Conservation (phyloP, 2,888 invertebrate genomes). For the Andricus quercusramuli region DNA sequence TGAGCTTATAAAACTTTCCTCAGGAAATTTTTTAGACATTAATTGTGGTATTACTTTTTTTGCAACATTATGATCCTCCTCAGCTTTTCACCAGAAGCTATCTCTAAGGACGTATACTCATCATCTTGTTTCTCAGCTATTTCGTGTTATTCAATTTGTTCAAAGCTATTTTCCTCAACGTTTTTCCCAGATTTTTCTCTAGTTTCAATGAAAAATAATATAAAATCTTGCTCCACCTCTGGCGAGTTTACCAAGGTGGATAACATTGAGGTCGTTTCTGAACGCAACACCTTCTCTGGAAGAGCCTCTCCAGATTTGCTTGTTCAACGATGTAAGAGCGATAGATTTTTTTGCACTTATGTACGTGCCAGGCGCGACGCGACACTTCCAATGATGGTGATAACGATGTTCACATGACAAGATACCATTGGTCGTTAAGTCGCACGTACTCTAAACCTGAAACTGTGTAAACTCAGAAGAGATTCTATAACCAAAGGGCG, state of each 20-base stretch:
- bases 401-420: slow-evolving; percentile 25
- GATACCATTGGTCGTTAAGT: slow-evolving; percentile 15
- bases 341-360: not conserved
- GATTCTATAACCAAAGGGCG: slow-evolving; percentile 12
- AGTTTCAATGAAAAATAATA: not conserved
- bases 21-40: too few relatives aligned
- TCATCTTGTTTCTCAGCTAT: too few relatives aligned
- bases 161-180: too few relatives aligned
- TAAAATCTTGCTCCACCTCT: not conserved
- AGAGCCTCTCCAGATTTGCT: not conserved
- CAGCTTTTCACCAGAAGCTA: too few relatives aligned
- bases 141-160: too few relatives aligned
- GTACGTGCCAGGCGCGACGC: not conserved
- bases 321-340: slow-evolving; percentile 18
- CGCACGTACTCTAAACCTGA: slow-evolving; percentile 8
- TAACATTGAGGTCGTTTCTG: slow-evolving; percentile 3
- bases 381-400: not conserved
- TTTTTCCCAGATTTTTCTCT: too few relatives aligned
- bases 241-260: slow-evolving; percentile 11
- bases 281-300: not conserved
- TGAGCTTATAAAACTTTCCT: too few relatives aligned
- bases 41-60: too few relatives aligned
- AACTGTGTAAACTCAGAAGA: slow-evolving; percentile 18
- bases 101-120: too few relatives aligned
- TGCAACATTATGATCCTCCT: too few relatives aligned